phyloP scores from a whole-genome alignment of 2,113 vertebrate species.

The Probosciger aterrimus region DNA sequence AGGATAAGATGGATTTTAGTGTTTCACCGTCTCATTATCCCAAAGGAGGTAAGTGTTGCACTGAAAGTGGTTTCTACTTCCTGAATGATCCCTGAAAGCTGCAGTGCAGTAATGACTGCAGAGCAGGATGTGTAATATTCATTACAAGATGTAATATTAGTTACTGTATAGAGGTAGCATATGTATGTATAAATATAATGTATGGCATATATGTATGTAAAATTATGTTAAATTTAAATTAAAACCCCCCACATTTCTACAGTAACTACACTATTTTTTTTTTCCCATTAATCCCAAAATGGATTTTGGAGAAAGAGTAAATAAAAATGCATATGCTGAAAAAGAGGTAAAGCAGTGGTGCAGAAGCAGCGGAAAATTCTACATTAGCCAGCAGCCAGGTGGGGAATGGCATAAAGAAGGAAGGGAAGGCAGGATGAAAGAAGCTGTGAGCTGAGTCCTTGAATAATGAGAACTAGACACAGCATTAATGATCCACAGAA shows the following conservation, averaged over 20 bases:
- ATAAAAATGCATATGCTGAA: neutral
- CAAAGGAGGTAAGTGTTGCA: conserved; percentile 74
- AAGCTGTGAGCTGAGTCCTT: neutral
- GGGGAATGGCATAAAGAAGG: neutral
- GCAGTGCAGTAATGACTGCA: neutral
- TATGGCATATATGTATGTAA: neutral
- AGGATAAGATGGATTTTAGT: conserved; percentile 93
- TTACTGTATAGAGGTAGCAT: neutral
- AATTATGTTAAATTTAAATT: neutral
- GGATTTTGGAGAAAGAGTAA: neutral
- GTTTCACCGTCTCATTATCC: conserved; percentile 80
- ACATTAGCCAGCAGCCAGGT: neutral
- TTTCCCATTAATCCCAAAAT: neutral
- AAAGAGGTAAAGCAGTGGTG: neutral
- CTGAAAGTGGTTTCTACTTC: neutral
- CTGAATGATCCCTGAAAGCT: neutral
- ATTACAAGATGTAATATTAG: neutral
- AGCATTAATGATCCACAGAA: neutral
- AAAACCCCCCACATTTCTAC: neutral
- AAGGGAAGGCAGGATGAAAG: neutral
- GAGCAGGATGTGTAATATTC: neutral
- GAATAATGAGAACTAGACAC: neutral
- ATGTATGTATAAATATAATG: neutral
- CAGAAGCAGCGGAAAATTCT: neutral
- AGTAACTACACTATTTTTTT: neutral